These are phyloP conservation scores for Ophion slaviceki DNA, from an alignment of 2,888 invertebrate genomes.

Conservation along the genomic window DNA sequence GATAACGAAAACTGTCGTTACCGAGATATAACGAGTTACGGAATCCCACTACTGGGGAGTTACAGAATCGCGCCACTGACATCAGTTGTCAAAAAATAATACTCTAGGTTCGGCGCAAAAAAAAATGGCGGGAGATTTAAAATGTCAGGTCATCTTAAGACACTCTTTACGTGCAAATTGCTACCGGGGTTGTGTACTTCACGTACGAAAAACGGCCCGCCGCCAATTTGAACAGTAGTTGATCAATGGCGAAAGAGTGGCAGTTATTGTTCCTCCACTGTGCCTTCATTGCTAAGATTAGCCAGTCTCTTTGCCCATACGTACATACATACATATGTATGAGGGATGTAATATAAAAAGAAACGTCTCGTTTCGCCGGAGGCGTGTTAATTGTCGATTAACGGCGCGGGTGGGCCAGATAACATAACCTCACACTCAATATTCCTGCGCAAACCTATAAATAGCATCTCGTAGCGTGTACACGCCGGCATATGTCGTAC, in stretches of 20 bases:
- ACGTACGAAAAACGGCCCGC: background rate
- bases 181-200: too few species aligned
- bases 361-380: constrained; percentile 31
- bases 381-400: constrained; percentile 57
- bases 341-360: constrained; percentile 25
- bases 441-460: constrained; percentile 41
- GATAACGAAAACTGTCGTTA: too few species aligned
- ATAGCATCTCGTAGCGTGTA: constrained; percentile 31
- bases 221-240: background rate
- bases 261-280: background rate
- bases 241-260: background rate
- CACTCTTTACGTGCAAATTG: too few species aligned
- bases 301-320: background rate
- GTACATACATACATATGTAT: background rate
- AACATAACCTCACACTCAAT: constrained; percentile 38
- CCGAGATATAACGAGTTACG: too few species aligned
- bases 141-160: too few species aligned
- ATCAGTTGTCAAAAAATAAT: too few species aligned
- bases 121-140: too few species aligned
- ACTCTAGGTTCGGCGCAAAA: too few species aligned
- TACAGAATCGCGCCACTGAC: too few species aligned
- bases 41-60: too few species aligned
- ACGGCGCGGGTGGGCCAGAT: constrained; percentile 60
- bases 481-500: constrained; percentile 9
- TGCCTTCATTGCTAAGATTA: background rate